Conservation (phyloP, 2,113 vertebrate genomes). For the Parus major region DNA sequence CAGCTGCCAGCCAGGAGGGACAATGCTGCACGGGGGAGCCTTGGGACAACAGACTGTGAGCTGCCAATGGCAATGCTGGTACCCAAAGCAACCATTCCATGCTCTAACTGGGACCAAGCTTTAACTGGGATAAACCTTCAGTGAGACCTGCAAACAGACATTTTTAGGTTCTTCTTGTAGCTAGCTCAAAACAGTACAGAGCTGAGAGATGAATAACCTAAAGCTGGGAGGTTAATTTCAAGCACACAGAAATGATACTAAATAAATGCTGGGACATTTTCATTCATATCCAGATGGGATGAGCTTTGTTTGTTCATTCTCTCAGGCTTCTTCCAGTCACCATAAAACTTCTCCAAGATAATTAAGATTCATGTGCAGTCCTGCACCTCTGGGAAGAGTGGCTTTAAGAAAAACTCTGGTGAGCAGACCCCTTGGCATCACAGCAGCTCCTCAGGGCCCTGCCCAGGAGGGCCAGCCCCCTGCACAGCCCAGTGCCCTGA, state of each 20-base stretch:
- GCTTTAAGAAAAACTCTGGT: not conserved
- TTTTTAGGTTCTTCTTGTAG: not conserved
- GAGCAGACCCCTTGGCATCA: not conserved
- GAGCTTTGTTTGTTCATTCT: not conserved
- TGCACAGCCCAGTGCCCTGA: not conserved
- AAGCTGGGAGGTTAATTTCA: not conserved
- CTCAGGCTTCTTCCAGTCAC: not conserved
- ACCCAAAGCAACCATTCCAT: not conserved
- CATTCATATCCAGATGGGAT: not conserved
- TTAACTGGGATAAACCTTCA: not conserved
- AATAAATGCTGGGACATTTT: not conserved
- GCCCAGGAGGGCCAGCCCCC: fast-evolving
- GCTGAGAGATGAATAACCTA: not conserved
- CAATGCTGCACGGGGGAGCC: not conserved
- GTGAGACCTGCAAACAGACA: not conserved
- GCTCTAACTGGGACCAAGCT: not conserved
- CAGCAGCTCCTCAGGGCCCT: not conserved
- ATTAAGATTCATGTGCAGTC: fast-evolving
- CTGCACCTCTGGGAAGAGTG: not conserved
- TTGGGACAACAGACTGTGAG: not conserved
- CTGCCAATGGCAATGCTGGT: fast-evolving
- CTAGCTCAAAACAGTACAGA: not conserved
- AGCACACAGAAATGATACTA: not conserved
- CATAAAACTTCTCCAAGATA: not conserved
- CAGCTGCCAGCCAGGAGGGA: not conserved